Evolutionary conservation across 2,797 vertebrate species (phyloP).

Genomic region (Anas bahamensis): DNA sequence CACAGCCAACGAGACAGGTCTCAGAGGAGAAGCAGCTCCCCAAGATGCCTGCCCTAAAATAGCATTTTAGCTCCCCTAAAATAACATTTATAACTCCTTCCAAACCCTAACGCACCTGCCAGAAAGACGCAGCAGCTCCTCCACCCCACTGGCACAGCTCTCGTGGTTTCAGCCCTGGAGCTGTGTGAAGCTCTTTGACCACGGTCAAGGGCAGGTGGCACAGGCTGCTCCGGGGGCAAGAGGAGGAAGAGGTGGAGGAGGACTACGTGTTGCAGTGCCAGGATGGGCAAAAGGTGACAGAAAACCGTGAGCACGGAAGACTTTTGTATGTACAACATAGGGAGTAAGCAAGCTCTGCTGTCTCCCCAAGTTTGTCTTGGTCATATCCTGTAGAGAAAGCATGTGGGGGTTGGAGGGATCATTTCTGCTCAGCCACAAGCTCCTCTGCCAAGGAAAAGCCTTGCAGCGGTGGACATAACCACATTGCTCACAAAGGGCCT

Average conservation of each 20-base stretch:
- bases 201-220: background rate
- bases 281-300: background rate
- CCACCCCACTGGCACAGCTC: background rate
- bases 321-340: background rate
- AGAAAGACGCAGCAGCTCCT: background rate
- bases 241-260: background rate
- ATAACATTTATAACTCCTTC: background rate
- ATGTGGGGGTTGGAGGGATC: background rate
- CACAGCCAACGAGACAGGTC: background rate
- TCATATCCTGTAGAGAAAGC: background rate
- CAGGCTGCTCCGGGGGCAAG: background rate
- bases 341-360: background rate
- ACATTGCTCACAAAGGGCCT: background rate
- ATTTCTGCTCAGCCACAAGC: background rate
- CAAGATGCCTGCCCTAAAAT: background rate
- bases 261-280: fast-evolving
- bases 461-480: background rate
- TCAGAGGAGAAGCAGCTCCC: background rate
- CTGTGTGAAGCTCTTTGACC: background rate
- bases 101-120: background rate
- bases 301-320: background rate
- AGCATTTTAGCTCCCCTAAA: background rate
- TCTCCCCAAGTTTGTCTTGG: background rate
- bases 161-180: background rate
- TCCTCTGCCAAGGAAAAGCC: background rate